Evolutionary conservation across 2,113 vertebrate genomes (phyloP).

Genomic region (Oxygymnocypris stewartii): DNA sequence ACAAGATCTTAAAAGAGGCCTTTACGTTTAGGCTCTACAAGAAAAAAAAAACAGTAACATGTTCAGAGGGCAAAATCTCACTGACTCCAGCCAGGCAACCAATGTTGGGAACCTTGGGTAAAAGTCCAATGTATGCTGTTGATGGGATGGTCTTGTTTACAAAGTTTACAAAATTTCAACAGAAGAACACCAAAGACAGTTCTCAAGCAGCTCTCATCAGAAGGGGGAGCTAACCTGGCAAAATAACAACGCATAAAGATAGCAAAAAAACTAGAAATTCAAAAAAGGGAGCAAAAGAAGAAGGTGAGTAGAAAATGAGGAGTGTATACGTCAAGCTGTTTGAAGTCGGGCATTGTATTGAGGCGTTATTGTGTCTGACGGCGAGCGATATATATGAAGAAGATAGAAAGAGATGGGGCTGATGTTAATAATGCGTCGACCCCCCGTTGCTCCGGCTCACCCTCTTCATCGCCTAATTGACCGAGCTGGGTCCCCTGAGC

Average conservation of each 20-base stretch:
- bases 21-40: no score
- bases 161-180: neutral
- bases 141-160: neutral
- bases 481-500: conserved; percentile 84
- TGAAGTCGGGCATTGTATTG: conserved; percentile 82
- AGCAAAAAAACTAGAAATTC: conserved; percentile 5
- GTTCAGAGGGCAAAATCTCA: no score
- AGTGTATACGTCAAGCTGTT: conserved; percentile 81
- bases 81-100: no score
- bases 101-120: no score
- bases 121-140: neutral
- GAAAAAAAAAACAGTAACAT: no score
- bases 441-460: conserved; percentile 83
- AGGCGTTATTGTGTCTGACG: conserved; percentile 94
- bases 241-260: neutral
- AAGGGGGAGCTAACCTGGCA: neutral
- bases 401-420: conserved; percentile 86
- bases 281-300: conserved; percentile 13
- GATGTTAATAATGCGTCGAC: conserved; percentile 78
- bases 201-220: neutral
- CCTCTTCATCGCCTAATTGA: conserved; percentile 92
- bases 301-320: conserved; percentile 27
- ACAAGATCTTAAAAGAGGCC: no score
- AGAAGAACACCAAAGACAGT: neutral
- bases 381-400: conserved; percentile 78